Evolutionary conservation across 2,113 vertebrate species (phyloP), one percentile per base, ranked within the genome.

Genomic region (Pteropus alecto): DNA sequence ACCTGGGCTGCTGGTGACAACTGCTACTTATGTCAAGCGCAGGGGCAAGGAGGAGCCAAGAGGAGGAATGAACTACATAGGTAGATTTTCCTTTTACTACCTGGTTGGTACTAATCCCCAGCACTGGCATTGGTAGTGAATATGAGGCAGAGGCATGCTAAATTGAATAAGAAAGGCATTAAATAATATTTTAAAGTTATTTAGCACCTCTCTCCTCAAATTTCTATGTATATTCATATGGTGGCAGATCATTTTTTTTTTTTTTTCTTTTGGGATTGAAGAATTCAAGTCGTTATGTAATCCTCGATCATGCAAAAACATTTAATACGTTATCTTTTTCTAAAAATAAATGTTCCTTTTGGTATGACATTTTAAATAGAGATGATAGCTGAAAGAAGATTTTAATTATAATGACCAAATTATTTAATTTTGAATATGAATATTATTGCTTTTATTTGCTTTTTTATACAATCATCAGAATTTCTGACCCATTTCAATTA

Each of bases 371-470:
- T 96, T 87, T 83, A 70, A 94, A 33, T 41, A n/a, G n/a, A 63
- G 7, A 60, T 78, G 46, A 73, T 43, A 70, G 51, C 15, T 58
- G 7, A 86, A 67, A 41, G 46, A 92, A n/a, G 43, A 26, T 71
- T 65, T 92, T 77, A 54, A 73, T 94, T 46, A 7, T 63, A 54
- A 26, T 61, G 5, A 11, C 6, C 76, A 83, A 48, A 19, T 87
- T 87, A 82, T 70, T 96, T 95, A 2, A 78, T 87, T 97, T 87
- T 90, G 26, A 87, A 90, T 95, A 56, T 38, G 33, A 92, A 51
- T 30, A n/a, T 77, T 79, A 54, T 89, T 85, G 6, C 18, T 71
- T 81, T 86, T 84, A 77, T 95, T 76, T 78, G 26, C 22, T 90
- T 76, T 43, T 89, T 19, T 78, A 21, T 30, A 26, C 46, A 15